Percentiles rank a stretch among this genome's conserved stretches.
Conservation (phyloP, 2,888 invertebrate species). For the Phania funesta region DNA sequence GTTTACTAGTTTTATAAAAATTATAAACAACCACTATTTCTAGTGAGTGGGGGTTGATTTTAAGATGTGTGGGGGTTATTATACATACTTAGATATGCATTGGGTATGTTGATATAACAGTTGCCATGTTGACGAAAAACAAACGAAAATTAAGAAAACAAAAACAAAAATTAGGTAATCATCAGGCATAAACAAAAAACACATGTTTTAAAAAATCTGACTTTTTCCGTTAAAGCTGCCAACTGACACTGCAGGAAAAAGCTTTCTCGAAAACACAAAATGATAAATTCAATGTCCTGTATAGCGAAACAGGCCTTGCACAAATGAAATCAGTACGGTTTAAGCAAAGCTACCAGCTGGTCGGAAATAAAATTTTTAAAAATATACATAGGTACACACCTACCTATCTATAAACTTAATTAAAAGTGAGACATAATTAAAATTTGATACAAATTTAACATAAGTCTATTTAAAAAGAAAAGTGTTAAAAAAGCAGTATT, state of each 20-base stretch:
- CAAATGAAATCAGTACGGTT: constrained; percentile 66
- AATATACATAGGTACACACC: constrained; percentile 15
- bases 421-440: constrained; percentile 36
- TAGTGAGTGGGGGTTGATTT: constrained; percentile 13
- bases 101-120: constrained; percentile 17
- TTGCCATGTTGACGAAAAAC: constrained; percentile 47
- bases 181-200: constrained; percentile 59
- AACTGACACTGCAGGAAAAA: constrained; percentile 34
- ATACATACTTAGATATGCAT: background rate
- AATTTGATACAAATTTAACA: background rate
- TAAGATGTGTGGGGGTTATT: constrained; percentile 14
- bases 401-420: background rate
- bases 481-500: background rate
- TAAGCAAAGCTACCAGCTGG: constrained; percentile 64
- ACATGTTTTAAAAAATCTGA: constrained; percentile 53
- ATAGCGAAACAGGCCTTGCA: constrained; percentile 60
- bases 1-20: too few relatives aligned
- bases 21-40: background rate
- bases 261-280: constrained; percentile 32
- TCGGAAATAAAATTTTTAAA: constrained; percentile 34
- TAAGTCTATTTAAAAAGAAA: background rate
- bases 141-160: constrained; percentile 32
- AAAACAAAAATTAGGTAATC: constrained; percentile 61
- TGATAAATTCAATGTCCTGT: constrained; percentile 55
- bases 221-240: constrained; percentile 39